Percentiles rank a stretch among this genome's conserved stretches.
Conservation (phyloP, 1,140 invertebrate species). For the Physella acuta region DNA sequence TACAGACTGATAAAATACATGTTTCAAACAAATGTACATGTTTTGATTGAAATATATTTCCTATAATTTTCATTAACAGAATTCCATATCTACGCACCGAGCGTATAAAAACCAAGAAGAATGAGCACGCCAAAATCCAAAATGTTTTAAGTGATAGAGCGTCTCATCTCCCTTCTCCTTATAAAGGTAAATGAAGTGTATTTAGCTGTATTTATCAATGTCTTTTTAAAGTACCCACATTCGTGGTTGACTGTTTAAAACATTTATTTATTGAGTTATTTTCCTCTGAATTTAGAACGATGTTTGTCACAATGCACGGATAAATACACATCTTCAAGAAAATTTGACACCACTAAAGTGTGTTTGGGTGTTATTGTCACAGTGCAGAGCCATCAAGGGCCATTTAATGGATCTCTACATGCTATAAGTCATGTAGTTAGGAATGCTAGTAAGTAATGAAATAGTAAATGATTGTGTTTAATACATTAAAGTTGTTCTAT, state of each 20-base stretch:
- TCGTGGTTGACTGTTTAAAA: background rate
- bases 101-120: slow-evolving; percentile 14
- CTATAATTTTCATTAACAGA: background rate
- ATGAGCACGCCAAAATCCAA: slow-evolving; percentile 1
- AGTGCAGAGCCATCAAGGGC: slow-evolving; percentile 1
- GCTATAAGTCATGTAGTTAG: slow-evolving; percentile 28
- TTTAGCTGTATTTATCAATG: background rate
- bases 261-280: background rate
- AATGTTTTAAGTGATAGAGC: slow-evolving; percentile 6
- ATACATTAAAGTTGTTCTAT: background rate
- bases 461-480: background rate
- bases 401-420: slow-evolving; percentile 19
- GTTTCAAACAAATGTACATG: too few relatives aligned
- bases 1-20: too few relatives aligned
- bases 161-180: slow-evolving; percentile 10
- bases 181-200: slow-evolving; percentile 3
- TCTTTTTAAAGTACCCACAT: background rate
- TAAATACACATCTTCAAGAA: slow-evolving; percentile 12
- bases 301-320: slow-evolving; percentile 22
- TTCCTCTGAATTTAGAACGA: slow-evolving; percentile 15
- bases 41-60: too few relatives aligned
- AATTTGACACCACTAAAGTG: slow-evolving; percentile 30
- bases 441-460: slow-evolving; percentile 37
- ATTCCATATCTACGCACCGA: slow-evolving; percentile 9
- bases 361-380: slow-evolving; percentile 31